Evolutionary conservation across 1,140 invertebrate species (phyloP), one percentile per base, ranked within the genome.

Genomic region (Elymnias hypermnestra): DNA sequence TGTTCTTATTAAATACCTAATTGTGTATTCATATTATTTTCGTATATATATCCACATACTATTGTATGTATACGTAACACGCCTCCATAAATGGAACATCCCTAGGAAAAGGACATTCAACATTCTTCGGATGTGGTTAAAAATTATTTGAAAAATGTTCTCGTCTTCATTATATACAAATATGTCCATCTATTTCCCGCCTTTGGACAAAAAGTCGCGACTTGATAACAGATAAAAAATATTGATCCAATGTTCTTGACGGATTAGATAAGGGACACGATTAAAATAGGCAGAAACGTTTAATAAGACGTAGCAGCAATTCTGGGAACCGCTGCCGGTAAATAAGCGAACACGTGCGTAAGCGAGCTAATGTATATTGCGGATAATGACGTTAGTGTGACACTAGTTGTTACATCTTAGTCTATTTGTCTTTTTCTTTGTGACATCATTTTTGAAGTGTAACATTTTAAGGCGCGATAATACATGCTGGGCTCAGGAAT

Each of bases 251-350:
- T 31, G 33, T 31, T 41, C 15, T 43, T 23, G 25, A 38, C 26
- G 26, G 39, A 54, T 48, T 54, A 46, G 23, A 48, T 51, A 48
- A 44, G 18, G 28, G 35, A 49, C 52, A 54, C 39, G 50, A 19
- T 44, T 55, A 53, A 53, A 56, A 63, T 44, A 55, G 38, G 21
- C 38, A 54, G 38, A 44, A 45, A 47, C 18, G 43, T 33, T 35
- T 51, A 51, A 51, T 25, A 40, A 45, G 39, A 33, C 53, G 29
- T 37, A 35, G 38, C 38, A 42, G 28, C 13, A 47, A 25, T 65
- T 65, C 63, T 48, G 6, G 39, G 58, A 62, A 65, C 37, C 43
- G 28, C 36, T 53, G 45, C 58, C 58, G 58, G 63, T 58, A 62
- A 61, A 61, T 54, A 57, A 54, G 52, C 48, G 42, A 28, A 51